Conservation (phyloP, 2,888 invertebrate species). For the Dolomedes plantarius region DNA sequence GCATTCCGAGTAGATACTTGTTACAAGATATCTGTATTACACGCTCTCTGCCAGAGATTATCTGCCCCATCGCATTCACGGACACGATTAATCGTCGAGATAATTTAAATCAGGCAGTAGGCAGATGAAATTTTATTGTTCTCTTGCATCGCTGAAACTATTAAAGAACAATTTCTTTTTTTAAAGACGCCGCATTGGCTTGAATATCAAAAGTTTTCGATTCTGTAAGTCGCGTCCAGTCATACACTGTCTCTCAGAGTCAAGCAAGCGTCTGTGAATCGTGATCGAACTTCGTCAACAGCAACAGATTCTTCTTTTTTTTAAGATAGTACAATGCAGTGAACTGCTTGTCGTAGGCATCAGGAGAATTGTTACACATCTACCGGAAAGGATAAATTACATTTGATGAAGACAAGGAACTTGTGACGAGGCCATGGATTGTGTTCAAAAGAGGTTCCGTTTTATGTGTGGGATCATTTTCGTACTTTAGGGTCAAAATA, state of each 20-base stretch:
- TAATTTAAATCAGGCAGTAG: background rate
- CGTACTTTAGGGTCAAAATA: no score
- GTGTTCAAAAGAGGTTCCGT: no score
- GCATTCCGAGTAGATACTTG: background rate
- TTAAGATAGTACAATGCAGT: no score
- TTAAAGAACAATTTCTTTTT: background rate
- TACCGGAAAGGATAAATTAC: background rate
- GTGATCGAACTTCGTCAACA: background rate
- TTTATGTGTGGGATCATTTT: no score
- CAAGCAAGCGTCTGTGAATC: background rate
- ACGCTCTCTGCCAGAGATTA: background rate
- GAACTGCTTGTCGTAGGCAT: background rate
- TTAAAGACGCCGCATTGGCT: background rate
- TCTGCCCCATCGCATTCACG: background rate
- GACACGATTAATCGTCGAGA: background rate
- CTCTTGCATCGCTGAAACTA: background rate
- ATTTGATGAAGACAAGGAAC: no score
- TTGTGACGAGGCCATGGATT: no score
- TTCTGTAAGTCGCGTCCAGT: no score
- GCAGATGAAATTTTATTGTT: background rate
- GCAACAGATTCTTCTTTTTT: background rate
- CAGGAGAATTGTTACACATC: background rate
- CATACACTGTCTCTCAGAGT: no score
- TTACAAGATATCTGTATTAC: background rate
- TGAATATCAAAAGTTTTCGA: background rate